Conservation (phyloP, 2,888 invertebrate genomes). For the Scaptomyza tumidula region DNA sequence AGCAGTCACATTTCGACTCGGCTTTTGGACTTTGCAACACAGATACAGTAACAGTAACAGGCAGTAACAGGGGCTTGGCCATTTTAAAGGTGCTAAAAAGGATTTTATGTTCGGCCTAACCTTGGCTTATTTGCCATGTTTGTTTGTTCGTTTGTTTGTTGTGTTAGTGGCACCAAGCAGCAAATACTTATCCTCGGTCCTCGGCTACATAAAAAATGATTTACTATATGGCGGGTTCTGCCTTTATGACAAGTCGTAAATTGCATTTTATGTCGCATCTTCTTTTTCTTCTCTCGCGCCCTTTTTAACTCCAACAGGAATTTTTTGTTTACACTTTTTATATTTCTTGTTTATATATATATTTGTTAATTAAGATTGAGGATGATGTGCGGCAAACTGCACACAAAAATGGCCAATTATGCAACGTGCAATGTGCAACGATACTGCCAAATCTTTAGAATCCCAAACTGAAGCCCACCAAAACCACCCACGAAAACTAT, state of each 20-base stretch:
- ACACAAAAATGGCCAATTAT: conserved; percentile 76
- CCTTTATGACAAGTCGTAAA: conserved; percentile 81
- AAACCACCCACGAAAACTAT: not conserved
- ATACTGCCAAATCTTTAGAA: conserved; percentile 42
- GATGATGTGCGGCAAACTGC: conserved; percentile 77
- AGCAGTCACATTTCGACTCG: conserved; percentile 53
- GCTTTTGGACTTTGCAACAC: conserved; percentile 14
- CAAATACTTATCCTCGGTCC: conserved; percentile 42
- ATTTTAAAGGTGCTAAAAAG: conserved; percentile 80
- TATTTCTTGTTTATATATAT: conserved; percentile 66
- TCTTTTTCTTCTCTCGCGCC: not conserved
- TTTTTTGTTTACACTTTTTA: conserved; percentile 11
- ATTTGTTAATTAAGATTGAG: conserved; percentile 79
- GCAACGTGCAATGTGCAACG: conserved; percentile 70
- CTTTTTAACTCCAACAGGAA: not conserved
- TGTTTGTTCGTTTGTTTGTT: no score
- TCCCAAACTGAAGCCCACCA: not conserved
- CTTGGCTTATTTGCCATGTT: conserved; percentile 71
- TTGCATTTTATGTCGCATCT: conserved; percentile 72
- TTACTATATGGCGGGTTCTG: conserved; percentile 77
- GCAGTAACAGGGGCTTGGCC: conserved; percentile 21
- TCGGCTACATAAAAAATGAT: conserved; percentile 79
- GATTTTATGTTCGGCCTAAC: conserved; percentile 78
- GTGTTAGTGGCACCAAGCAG: conserved; percentile 57
- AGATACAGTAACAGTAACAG: no score